phyloP scores from a whole-genome alignment of 1,140 invertebrate genomes.

The Andricus grossulariae region DNA sequence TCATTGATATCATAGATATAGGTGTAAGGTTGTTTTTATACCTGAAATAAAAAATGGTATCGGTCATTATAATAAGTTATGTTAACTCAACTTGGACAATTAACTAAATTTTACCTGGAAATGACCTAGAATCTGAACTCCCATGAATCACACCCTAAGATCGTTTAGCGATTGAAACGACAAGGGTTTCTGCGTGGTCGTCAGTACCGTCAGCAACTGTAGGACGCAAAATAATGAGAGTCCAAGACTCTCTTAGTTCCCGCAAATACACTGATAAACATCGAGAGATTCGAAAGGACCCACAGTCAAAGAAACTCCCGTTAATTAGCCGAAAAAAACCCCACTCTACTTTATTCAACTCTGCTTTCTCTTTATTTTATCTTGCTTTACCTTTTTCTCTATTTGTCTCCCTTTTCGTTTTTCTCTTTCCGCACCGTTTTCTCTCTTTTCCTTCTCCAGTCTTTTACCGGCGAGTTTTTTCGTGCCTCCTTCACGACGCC shows the following conservation, averaged over 20 bases:
- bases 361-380: conserved; percentile 30
- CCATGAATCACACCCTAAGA: conserved; percentile 35
- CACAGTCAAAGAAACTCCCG: conserved; percentile 56
- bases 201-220: conserved; percentile 40
- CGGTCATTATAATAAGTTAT: too few species aligned
- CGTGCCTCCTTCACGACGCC: conserved; percentile 35
- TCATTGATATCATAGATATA: too few species aligned
- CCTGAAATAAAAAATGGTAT: too few species aligned
- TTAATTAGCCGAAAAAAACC: conserved; percentile 71
- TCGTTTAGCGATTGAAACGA: conserved; percentile 66
- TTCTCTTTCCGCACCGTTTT: background rate
- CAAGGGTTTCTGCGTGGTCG: conserved; percentile 35
- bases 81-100: too few species aligned
- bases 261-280: conserved; percentile 64
- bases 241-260: conserved; percentile 49
- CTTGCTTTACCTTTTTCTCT: conserved; percentile 12
- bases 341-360: conserved; percentile 11
- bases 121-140: too few species aligned
- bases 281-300: conserved; percentile 43
- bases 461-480: conserved; percentile 45
- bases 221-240: conserved; percentile 56
- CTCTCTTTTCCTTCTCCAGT: conserved; percentile 20
- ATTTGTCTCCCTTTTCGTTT: conserved; percentile 36
- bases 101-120: too few species aligned
- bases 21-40: too few species aligned